phyloP scores from a whole-genome alignment of 2,888 invertebrate species.

The Drosophila trichaetosa region DNA sequence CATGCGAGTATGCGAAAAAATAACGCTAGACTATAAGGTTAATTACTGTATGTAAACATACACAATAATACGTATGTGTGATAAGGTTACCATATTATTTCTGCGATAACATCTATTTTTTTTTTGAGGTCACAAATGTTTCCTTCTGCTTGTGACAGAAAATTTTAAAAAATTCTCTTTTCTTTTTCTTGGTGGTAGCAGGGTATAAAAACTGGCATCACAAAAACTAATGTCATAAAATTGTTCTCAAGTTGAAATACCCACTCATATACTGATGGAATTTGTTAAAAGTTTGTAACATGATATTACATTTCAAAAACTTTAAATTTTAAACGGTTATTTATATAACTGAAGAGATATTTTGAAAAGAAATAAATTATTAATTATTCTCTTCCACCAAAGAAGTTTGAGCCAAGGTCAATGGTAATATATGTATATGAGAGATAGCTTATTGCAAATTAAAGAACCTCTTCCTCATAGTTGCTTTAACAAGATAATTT shows the following conservation, averaged over 20 bases:
- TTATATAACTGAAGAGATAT: background rate
- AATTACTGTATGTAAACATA: background rate
- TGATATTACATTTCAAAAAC: background rate
- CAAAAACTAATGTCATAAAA: constrained; percentile 1
- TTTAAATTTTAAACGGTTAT: background rate
- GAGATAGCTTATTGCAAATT: background rate
- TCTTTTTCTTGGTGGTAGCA: background rate
- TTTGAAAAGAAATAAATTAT: background rate
- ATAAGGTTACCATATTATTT: background rate
- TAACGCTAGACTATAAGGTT: background rate
- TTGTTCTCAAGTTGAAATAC: constrained; percentile 5
- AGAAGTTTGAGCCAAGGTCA: background rate
- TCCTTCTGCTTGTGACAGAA: background rate
- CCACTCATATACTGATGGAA: background rate
- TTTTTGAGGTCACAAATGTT: background rate
- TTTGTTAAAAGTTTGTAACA: background rate
- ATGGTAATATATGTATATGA: background rate
- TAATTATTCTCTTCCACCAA: background rate
- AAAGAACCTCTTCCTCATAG: background rate
- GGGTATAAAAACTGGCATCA: constrained; percentile 13
- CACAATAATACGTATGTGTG: background rate
- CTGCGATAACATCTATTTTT: background rate
- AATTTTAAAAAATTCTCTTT: background rate
- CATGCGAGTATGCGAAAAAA: background rate
- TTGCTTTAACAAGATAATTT: background rate